Conservation (phyloP, 2,797 vertebrate genomes). For the Cygnus olor region DNA sequence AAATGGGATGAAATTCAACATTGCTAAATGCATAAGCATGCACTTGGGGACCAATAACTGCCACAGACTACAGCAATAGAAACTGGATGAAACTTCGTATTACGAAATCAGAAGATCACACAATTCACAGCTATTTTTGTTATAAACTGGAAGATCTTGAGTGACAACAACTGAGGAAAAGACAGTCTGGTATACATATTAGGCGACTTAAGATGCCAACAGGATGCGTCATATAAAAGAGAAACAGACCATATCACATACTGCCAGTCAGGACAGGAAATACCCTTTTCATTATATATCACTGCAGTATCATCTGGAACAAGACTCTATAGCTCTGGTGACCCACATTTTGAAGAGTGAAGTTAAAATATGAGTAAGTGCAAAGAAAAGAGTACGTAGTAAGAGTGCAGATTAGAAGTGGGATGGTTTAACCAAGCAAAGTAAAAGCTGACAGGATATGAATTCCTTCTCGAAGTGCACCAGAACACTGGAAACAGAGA, state of each 20-base stretch:
- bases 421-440: not conserved
- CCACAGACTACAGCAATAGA: constrained; percentile 29
- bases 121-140: constrained; percentile 2
- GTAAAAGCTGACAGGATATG: not conserved
- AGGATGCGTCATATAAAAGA: not conserved
- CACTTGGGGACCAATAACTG: constrained; percentile 50
- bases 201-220: not conserved
- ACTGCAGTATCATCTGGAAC: not conserved
- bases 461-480: not conserved
- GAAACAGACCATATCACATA: not conserved
- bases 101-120: constrained; percentile 31
- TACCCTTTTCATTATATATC: not conserved
- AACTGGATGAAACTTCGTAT: not conserved
- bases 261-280: not conserved
- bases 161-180: not conserved
- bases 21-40: constrained; percentile 62
- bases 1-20: constrained; percentile 47
- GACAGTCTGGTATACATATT: not conserved
- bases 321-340: not conserved
- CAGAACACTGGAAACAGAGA: not conserved
- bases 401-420: not conserved
- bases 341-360: not conserved
- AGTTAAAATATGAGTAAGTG: not conserved
- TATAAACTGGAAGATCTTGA: not conserved
- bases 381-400: not conserved